Percentiles rank a stretch among this genome's conserved stretches.
Evolutionary conservation across 2,888 invertebrate species (phyloP).

Genomic region (Lymantria dispar): DNA sequence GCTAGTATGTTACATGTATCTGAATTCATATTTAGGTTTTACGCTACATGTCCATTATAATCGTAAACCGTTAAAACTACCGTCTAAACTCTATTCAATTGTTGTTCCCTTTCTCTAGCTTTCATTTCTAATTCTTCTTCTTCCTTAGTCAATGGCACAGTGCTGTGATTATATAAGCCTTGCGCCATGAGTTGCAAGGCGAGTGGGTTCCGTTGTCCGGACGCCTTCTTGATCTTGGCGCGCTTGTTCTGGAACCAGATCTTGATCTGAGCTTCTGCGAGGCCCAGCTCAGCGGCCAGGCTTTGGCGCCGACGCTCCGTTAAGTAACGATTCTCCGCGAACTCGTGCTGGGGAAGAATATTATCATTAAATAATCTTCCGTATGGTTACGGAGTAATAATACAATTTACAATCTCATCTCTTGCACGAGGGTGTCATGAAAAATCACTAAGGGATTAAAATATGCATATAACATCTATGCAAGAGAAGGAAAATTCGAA

Average conservation of each 20-base stretch:
- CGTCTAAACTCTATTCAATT: slow-evolving; percentile 54
- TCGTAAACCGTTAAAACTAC: neutral
- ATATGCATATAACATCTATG: no score
- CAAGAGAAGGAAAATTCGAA: no score
- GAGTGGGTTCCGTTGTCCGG: slow-evolving; percentile 91
- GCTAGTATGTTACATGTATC: no score
- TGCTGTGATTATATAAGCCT: slow-evolving; percentile 93
- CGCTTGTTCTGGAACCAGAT: slow-evolving; percentile 99
- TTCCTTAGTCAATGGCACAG: slow-evolving; percentile 85
- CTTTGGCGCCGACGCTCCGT: slow-evolving; percentile 95
- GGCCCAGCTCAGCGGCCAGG: slow-evolving; percentile 93
- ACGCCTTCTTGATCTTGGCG: slow-evolving; percentile 97
- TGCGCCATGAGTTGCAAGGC: slow-evolving; percentile 97
- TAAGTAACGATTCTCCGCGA: slow-evolving; percentile 95
- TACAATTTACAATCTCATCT: no score
- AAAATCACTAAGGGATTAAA: no score
- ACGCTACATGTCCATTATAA: no score
- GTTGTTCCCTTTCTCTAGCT: slow-evolving; percentile 65
- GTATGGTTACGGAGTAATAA: no score
- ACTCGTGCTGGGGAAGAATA: slow-evolving; percentile 86
- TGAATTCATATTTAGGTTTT: no score
- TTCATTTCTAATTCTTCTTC: slow-evolving; percentile 86
- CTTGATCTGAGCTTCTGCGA: slow-evolving; percentile 98
- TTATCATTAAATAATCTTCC: no score
- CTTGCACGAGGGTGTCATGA: no score